Evolutionary conservation across 2,888 invertebrate genomes (phyloP), one percentile per base, ranked within the genome.

Genomic region (Torymus aiolomorphi): DNA sequence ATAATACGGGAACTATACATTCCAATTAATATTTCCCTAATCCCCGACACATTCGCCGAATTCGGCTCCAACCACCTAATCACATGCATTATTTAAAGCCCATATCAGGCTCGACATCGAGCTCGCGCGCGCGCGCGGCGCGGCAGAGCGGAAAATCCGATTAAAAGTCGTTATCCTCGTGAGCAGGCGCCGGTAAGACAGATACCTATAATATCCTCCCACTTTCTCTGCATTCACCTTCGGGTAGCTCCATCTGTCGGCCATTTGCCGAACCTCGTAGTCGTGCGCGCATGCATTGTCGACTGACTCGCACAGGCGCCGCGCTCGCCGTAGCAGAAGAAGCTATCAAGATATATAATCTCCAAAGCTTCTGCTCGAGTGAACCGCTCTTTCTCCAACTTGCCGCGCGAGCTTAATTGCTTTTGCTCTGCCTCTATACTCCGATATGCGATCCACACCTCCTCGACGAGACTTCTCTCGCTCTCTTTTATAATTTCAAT

Each of bases 141-240:
- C 31, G 42, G n/a, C n/a, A 42, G 14, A 14, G 63, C 11, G n/a
- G 10, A n/a, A 63, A 63, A 42, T 49, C 63, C 63, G 14, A 4
- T 63, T 63, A 63, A 49, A 63, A 63, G 14, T n/a, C 14, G n/a
- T 42, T 42, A 42, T 14, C 24, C 12, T 14, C 18, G 10, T 76
- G n/a, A 76, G 18, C 63, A 18, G 18, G 16, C 49, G 78, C 61
- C 20, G 78, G n/a, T 73, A 78, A 78, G 49, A 24, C 2, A 20
- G 78, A 24, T 51, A 73, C 24, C 78, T 73, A 20, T 14, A 14
- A 8, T 12, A 0, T 10, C 0, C 54, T 13, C 24, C 0, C 18
- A 2, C 10, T 12, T 2, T 11, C 5, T 14, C 24, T 2, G 20
- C 14, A 4, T 71, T 42, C 18, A 18, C 71, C 52, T 51, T 57